Evolutionary conservation across 2,797 vertebrate species (phyloP).

Genomic region (Emydoidea blandingii): DNA sequence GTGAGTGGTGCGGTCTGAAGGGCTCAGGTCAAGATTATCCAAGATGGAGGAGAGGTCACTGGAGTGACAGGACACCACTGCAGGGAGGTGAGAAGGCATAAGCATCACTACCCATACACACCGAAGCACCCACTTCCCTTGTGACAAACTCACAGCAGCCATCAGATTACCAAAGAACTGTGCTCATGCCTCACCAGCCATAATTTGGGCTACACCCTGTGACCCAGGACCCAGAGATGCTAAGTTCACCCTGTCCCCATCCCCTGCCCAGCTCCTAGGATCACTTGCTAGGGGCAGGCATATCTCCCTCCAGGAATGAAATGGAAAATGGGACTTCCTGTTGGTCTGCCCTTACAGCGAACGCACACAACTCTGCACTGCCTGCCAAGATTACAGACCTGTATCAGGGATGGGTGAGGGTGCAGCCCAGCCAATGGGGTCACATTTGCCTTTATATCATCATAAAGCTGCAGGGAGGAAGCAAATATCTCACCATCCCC

Average conservation of each 20-base stretch:
- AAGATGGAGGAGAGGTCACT: constrained; percentile 86
- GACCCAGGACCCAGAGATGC: constrained; percentile 5
- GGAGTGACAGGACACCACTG: constrained; percentile 89
- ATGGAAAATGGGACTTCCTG: constrained; percentile 63
- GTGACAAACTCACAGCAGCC: constrained; percentile 23
- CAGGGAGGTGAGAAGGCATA: constrained; percentile 23
- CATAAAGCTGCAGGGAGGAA: constrained; percentile 76
- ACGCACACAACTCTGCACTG: constrained; percentile 81
- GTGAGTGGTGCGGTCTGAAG: constrained; percentile 84
- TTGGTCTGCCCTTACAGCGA: constrained; percentile 93
- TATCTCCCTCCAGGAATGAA: constrained; percentile 13
- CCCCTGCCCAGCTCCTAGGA: not conserved
- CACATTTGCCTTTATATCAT: constrained; percentile 91
- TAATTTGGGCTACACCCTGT: constrained; percentile 17
- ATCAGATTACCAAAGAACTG: constrained; percentile 88
- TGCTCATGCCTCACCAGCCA: constrained; percentile 80
- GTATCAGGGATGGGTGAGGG: constrained; percentile 57
- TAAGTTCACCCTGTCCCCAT: constrained; percentile 64
- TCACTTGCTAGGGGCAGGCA: constrained; percentile 49
- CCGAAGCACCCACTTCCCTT: not conserved
- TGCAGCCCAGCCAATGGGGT: constrained; percentile 80
- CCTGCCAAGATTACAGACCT: constrained; percentile 94
- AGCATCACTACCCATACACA: not conserved
- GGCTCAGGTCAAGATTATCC: constrained; percentile 76
- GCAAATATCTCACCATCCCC: not conserved